These are phyloP conservation scores for Zaprionus obscuricornis DNA, from an alignment of 2,888 invertebrate genomes.

Conservation along the genomic window DNA sequence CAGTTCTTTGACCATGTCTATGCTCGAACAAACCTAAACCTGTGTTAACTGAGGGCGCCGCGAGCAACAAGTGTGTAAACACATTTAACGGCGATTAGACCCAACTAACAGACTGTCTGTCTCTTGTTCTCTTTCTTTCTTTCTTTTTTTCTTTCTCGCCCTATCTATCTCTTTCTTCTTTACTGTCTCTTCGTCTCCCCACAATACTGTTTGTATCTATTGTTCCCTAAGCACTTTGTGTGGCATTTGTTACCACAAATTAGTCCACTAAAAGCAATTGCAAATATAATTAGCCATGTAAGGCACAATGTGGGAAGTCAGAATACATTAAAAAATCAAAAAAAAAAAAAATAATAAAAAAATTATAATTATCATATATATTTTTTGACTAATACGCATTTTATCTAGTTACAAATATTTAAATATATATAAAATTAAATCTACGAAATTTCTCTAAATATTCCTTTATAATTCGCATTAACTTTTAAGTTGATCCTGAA, in stretches of 20 bases:
- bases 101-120: constrained; percentile 20
- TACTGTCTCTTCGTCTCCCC: too few relatives aligned
- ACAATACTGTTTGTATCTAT: constrained; percentile 7
- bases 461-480: too few relatives aligned
- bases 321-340: constrained; percentile 9
- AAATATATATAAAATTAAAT: too few relatives aligned
- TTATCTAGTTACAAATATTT: too few relatives aligned
- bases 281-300: constrained; percentile 50
- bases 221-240: constrained; percentile 22
- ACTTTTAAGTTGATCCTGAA: too few relatives aligned
- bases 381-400: too few relatives aligned
- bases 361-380: too few relatives aligned
- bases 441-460: too few relatives aligned
- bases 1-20: constrained; percentile 59
- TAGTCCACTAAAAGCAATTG: constrained; percentile 24
- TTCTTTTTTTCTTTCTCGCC: too few relatives aligned
- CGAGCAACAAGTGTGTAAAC: constrained; percentile 74
- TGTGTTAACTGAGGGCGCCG: constrained; percentile 68
- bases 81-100: constrained; percentile 73
- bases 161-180: too few relatives aligned
- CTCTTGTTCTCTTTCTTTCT: too few relatives aligned
- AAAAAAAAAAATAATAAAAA: too few relatives aligned
- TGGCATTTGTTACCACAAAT: constrained; percentile 34
- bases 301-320: constrained; percentile 52
- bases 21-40: constrained; percentile 27